phyloP scores from a whole-genome alignment of 2,113 vertebrate genomes.

The Psephotus haematonotus region DNA sequence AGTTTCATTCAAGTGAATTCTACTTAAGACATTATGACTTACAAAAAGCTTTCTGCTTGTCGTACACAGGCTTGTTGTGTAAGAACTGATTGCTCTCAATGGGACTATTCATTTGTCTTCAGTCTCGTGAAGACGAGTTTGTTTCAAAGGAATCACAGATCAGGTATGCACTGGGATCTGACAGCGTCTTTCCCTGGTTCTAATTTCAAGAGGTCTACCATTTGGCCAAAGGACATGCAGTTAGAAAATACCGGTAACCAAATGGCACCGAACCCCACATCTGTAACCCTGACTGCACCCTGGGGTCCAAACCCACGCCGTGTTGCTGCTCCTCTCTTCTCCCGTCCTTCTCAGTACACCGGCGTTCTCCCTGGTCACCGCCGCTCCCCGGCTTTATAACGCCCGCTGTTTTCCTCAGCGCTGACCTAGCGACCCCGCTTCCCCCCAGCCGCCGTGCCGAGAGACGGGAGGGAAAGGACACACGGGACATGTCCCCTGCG shows the following conservation, averaged over 20 bases:
- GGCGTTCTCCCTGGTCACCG: not conserved
- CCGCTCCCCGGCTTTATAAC: not conserved
- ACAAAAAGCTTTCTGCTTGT: not conserved
- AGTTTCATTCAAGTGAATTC: not conserved
- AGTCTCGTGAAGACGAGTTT: fast-evolving
- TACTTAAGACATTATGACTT: not conserved
- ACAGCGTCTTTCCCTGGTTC: not conserved
- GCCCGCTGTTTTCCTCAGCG: not conserved
- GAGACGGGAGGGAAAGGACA: not conserved
- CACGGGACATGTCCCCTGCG: not conserved
- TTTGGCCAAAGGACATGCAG: not conserved
- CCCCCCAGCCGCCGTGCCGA: not conserved
- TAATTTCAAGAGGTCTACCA: not conserved
- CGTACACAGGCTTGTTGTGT: not conserved
- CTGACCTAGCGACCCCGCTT: not conserved
- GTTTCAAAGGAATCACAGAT: not conserved
- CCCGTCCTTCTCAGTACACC: too few relatives aligned
- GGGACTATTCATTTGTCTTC: not conserved
- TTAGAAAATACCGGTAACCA: not conserved
- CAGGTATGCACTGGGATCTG: not conserved
- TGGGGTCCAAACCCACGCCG: fast-evolving
- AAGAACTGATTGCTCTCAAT: not conserved
- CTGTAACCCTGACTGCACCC: not conserved
- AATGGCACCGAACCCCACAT: fast-evolving
- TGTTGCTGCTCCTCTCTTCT: not conserved